These are phyloP conservation scores for Pegoplata infirma DNA, from an alignment of 2,888 invertebrate species.

Conservation along the genomic window DNA sequence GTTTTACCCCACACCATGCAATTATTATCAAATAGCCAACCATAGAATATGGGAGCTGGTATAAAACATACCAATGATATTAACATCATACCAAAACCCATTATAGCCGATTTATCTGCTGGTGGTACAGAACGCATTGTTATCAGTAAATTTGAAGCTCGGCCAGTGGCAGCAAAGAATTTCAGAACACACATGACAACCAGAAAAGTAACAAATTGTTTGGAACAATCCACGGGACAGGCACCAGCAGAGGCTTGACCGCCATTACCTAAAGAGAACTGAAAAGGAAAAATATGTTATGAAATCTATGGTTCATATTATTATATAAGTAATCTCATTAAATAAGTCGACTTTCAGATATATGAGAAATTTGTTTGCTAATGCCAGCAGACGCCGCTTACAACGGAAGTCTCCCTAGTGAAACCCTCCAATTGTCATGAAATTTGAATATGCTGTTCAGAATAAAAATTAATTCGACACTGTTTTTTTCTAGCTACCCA, in stretches of 20 bases:
- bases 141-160: conserved; percentile 82
- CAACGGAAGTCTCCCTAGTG: no score
- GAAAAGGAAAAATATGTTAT: no score
- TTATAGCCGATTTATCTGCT: conserved; percentile 85
- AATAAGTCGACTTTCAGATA: no score
- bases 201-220: conserved; percentile 80
- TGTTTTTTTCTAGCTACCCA: no score
- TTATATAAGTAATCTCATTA: no score
- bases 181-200: conserved; percentile 81
- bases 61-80: conserved; percentile 86
- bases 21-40: conserved; percentile 82
- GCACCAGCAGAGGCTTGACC: conserved; percentile 80
- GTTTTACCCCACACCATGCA: conserved; percentile 87
- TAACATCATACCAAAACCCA: conserved; percentile 84
- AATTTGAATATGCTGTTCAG: no score
- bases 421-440: no score
- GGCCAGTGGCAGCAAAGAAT: conserved; percentile 81
- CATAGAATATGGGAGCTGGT: conserved; percentile 87
- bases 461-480: no score
- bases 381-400: no score
- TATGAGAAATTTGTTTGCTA: no score
- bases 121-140: conserved; percentile 84
- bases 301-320: no score
- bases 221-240: conserved; percentile 81
- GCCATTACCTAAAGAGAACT: conserved; percentile 55